Evolutionary conservation across 2,888 invertebrate genomes (phyloP).

Genomic region (Drosophila mulleri): DNA sequence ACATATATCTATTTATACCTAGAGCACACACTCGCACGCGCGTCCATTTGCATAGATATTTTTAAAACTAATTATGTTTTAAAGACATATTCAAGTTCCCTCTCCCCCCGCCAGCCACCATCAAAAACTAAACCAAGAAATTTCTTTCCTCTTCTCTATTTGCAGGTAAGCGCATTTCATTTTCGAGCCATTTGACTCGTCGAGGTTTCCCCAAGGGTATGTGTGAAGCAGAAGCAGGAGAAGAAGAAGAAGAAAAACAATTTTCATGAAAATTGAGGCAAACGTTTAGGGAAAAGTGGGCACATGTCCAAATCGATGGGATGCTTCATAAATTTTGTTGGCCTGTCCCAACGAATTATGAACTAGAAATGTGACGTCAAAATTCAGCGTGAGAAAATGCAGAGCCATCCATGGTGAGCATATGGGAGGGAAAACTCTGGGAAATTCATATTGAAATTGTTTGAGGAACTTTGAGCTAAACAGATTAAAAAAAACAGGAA

Average conservation of each 20-base stretch:
- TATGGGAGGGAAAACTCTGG: neutral
- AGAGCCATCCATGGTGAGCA: neutral
- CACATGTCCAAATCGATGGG: constrained; percentile 56
- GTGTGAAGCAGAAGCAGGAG: constrained; percentile 6
- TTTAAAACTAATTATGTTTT: constrained; percentile 49
- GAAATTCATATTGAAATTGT: constrained; percentile 1
- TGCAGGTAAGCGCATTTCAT: constrained; percentile 59
- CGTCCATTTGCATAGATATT: constrained; percentile 10
- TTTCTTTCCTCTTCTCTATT: constrained; percentile 31
- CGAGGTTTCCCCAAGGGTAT: constrained; percentile 34
- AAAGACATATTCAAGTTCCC: constrained; percentile 23
- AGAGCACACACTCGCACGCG: neutral
- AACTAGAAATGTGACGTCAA: constrained; percentile 44
- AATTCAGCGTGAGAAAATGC: constrained; percentile 42
- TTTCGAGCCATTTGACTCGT: constrained; percentile 30
- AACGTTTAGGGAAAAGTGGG: constrained; percentile 57
- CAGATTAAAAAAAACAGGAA: neutral
- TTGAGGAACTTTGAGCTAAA: neutral
- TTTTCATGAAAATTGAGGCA: constrained; percentile 19
- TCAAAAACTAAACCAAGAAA: neutral
- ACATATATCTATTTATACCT: neutral
- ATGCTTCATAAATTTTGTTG: constrained; percentile 55
- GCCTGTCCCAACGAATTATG: constrained; percentile 58
- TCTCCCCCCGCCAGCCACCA: neutral
- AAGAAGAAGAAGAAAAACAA: constrained; percentile 8